Evolutionary conservation across 2,888 invertebrate genomes (phyloP), one percentile per base, ranked within the genome.

Genomic region (Tachina fera): DNA sequence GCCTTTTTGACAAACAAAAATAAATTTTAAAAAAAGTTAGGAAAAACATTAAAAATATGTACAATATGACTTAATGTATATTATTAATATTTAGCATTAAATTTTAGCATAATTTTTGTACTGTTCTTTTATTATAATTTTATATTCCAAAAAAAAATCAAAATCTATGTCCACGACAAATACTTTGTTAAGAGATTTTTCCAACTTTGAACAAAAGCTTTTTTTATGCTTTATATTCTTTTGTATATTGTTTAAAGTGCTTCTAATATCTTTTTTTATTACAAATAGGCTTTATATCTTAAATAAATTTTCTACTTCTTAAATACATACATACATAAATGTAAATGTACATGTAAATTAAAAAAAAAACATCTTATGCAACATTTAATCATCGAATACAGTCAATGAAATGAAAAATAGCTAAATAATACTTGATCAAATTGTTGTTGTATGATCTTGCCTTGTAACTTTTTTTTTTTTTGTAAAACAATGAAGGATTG

Each of bases 401-500:
- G 16, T 63, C 19, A 68, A 60, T 70, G 39, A 61, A 72, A 72
- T 13, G 51, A 41, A 51, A 72, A 63, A 65, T 70, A 76, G 14
- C 61, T 31, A 51, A 78, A 74, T 75, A 63, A 78, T 53, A 72
- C 63, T 74, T 78, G 74, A 70, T 71, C 78, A 85, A 60, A 47
- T 70, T 71, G 19, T 81, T 81, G 81, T 81, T 82, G 74, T 79
- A 79, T 43, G 75, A 79, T 82, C 82, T 85, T 82, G 85, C 85
- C 85, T 85, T 85, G 58, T 70, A 85, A 76, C 53, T 74, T 67
- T 72, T 80, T 74, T 67, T 72, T 80, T 19, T 70, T 70, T 43
- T 16, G 43, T 61, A 70, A 61, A 70, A 70, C 70, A 78, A 70
- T 60, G 19, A 45, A 67, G 0, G 43, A 70, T 31, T 53, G 45